A percentile compares a stretch with the other conserved stretches of the same genome.
These are phyloP conservation scores for Entomobrya multifasciata DNA, from an alignment of 2,888 invertebrate species.

Conservation along the genomic window DNA sequence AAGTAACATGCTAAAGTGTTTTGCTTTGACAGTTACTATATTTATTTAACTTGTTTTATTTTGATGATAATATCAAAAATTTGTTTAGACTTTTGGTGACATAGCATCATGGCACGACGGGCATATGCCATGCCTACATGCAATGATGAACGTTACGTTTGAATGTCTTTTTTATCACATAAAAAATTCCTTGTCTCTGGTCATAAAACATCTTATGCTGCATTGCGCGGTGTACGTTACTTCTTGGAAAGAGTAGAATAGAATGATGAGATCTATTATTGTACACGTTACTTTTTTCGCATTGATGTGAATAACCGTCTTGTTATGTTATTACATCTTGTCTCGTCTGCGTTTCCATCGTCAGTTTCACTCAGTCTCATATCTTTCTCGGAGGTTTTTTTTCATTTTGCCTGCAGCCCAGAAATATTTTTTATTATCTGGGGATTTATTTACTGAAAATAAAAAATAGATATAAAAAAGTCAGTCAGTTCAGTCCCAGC, in stretches of 20 bases:
- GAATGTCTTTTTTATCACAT: neutral
- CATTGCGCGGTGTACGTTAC: too few relatives aligned
- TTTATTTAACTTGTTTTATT: neutral
- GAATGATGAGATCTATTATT: too few relatives aligned
- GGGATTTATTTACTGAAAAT: neutral
- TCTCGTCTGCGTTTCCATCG: too few relatives aligned
- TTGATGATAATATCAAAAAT: neutral
- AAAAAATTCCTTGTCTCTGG: neutral
- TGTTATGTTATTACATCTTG: too few relatives aligned
- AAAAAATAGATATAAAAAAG: neutral
- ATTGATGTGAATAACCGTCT: too few relatives aligned
- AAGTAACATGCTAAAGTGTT: too few relatives aligned
- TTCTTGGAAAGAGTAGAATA: too few relatives aligned
- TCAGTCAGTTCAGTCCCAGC: neutral
- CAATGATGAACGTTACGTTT: too few relatives aligned
- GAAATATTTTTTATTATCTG: neutral
- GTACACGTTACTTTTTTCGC: neutral
- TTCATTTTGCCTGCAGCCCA: too few relatives aligned
- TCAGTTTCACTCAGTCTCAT: too few relatives aligned
- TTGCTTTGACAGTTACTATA: conserved; percentile 5
- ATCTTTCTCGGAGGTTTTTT: too few relatives aligned
- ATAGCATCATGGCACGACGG: neutral
- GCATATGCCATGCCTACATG: neutral
- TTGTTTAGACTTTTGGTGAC: conserved; percentile 3
- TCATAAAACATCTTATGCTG: neutral